Evolutionary conservation across 2,113 vertebrate species (phyloP), one percentile per base, ranked within the genome.

Genomic region (Grammatotria lemairii): DNA sequence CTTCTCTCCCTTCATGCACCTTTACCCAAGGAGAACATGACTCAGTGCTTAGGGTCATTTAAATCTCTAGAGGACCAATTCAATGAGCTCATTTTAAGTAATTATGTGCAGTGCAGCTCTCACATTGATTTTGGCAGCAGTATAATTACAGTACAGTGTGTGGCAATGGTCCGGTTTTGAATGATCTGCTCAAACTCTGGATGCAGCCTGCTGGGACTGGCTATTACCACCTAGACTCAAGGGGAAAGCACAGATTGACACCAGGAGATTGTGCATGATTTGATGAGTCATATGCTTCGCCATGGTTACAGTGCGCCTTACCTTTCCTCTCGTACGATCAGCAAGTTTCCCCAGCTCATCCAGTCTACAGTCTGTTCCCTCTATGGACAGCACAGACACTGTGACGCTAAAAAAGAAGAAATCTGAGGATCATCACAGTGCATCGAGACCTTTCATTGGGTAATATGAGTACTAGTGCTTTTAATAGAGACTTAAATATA

Each of bases 301-400:
- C 33, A 31, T 23, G 8, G 28, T 14, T 31, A 23, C 13, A 11
- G n/a, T 10, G 13, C n/a, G 7, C 51, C 92, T 89, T 89, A 97
- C 97, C 89, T 91, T 96, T 21, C 97, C 97, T 73, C 96, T 93
- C 1, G 96, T 97, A 70, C 93, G 93, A 91, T 97, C 97, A 5
- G 96, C 94, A 2, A 97, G 94, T 70, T 91, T 90, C 21, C 97
- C 97, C 78, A 97, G 89, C 85, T 97, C 96, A 33, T 96, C 95
- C 93, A 97, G 85, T 54, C 96, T 70, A 90, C 96, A 97, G 91
- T 97, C 95, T 17, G 96, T 97, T 80, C 96, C 96, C 85, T 97
- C 95, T 38, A 97, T 94, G 23, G 96, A 93, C 93, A 97, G 79
- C 87, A 97, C 95, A 31, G 96, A 97, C 73, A 97, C 96, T 1